phyloP scores from a whole-genome alignment of 2,888 invertebrate genomes.

The Crioceris asparagi region DNA sequence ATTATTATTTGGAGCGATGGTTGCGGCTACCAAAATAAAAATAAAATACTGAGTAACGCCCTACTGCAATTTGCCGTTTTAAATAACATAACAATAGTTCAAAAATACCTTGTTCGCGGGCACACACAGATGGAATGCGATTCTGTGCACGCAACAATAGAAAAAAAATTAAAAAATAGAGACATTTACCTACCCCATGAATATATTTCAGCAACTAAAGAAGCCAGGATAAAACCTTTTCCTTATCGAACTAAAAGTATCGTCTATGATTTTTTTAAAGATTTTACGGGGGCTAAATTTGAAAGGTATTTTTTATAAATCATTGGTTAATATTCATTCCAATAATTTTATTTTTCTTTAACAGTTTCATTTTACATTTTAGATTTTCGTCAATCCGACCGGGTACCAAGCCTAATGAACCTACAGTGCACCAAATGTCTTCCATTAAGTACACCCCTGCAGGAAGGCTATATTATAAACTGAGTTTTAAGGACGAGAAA shows the following conservation, averaged over 20 bases:
- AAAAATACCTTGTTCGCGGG: slow-evolving; percentile 26
- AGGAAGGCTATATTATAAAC: slow-evolving; percentile 1
- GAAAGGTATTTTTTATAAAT: slow-evolving; percentile 2
- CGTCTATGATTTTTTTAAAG: slow-evolving; percentile 19
- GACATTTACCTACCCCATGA: slow-evolving; percentile 18
- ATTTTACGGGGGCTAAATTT: slow-evolving; percentile 2
- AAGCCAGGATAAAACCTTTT: slow-evolving; percentile 16
- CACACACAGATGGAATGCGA: slow-evolving; percentile 31
- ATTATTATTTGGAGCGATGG: slow-evolving; percentile 22
- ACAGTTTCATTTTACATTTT: no score
- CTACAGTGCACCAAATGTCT: neutral
- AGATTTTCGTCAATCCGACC: slow-evolving; percentile 6
- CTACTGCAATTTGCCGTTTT: slow-evolving; percentile 15
- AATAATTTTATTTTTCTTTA: no score
- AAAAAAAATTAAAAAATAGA: slow-evolving; percentile 27
- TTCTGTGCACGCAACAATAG: slow-evolving; percentile 30
- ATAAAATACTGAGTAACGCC: slow-evolving; percentile 19
- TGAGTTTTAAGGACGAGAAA: neutral
- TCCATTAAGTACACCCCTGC: neutral
- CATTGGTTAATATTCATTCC: no score
- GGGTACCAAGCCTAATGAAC: neutral
- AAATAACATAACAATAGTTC: slow-evolving; percentile 14
- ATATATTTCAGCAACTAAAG: no score
- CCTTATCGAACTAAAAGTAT: slow-evolving; percentile 17
- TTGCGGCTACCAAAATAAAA: slow-evolving; percentile 21